Evolutionary conservation across 2,113 vertebrate species (phyloP), one percentile per base, ranked within the genome.

Genomic region (Zapornia atra): DNA sequence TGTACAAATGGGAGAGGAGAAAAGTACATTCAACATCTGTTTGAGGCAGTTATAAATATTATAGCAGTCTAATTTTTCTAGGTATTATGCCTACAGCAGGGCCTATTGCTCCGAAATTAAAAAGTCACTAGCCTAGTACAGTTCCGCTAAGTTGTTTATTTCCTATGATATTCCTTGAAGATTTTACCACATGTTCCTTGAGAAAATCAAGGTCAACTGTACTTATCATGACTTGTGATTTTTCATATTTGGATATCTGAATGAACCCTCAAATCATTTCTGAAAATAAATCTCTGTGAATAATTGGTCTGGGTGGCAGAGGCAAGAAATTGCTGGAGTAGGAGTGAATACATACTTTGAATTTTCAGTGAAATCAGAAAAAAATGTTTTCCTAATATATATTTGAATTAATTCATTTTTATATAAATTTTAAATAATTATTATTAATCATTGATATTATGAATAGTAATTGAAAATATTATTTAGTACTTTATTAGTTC

Each of bases 21-120:
- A 90, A 91, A 94, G n/a, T 66, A 36, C 42, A 56, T 34, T 60
- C 75, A 85, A 77, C 93, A 94, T 90, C 88, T 95, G 92, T 57
- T 94, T 22, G 51, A 81, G 64, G 54, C 78, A 75, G 51, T 72
- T 69, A 85, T 80, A 63, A 85, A 91, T 91, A 95, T 72, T 86
- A n/a, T 29, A 88, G 53, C 36, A 81, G 56, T 63, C 42, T 73
- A 46, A 28, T 77, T 91, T 88, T 93, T 44, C 64, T 56, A 86
- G 82, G 85, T 91, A 90, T 96, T 70, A 73, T 83, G 88, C 85
- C 82, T 93, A 46, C 77, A 95, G 63, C 87, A 86, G 56, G 11
- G 34, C 28, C 71, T 50, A 48, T 63, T 50, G 82, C 54, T 87
- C 79, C 94, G 66, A 86, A 81, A 73, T 78, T 61, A 51, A 71